Evolutionary conservation across 1,140 invertebrate genomes (phyloP), one percentile per base, ranked within the genome.

Genomic region (Drosophila gunungcola): DNA sequence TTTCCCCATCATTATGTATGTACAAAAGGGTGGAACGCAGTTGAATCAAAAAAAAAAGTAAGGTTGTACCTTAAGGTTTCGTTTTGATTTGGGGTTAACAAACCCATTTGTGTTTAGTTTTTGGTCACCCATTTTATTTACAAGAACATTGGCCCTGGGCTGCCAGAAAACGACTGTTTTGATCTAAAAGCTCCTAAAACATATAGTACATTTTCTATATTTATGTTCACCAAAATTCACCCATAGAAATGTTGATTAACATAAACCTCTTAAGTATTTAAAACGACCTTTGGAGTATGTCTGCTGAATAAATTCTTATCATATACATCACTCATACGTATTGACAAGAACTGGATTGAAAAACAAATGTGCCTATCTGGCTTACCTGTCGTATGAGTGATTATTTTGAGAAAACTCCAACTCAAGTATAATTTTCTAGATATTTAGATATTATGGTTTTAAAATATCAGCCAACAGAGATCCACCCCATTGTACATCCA

Each of bases 1-100:
- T 69, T 41, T 70, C n/a, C 13, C 56, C 64, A 65, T 46, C 64
- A n/a, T 51, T 7, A 25, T 9, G n/a, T 65, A 27, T 49, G 29
- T 61, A 27, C 61, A 60, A 45, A 13, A 27, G 55, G 29, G 55
- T 13, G 25, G 16, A 48, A 11, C 29, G 27, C 27, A 58, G 2
- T 27, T 16, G 25, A 7, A 39, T 12, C 10, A 16, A 3, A 12
- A 16, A 0, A 0, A 16, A 52, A 10, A 12, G 4, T 53, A 4
- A 10, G 16, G 16, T 43, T 16, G 7, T 16, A 16, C 7, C 41
- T 16, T 6, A 2, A 2, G 43, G 11, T 27, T 32, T 7, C 29
- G 7, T 32, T 32, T 32, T 4, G 29, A 7, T 12, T 38, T 38
- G 36, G 36, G 36, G 10, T 38, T 38, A 32, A 7, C 6, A 32